A percentile compares a stretch with the other conserved stretches of the same genome.
Conservation (phyloP, 2,797 vertebrate species). For the Microctenopoma lineatum region DNA sequence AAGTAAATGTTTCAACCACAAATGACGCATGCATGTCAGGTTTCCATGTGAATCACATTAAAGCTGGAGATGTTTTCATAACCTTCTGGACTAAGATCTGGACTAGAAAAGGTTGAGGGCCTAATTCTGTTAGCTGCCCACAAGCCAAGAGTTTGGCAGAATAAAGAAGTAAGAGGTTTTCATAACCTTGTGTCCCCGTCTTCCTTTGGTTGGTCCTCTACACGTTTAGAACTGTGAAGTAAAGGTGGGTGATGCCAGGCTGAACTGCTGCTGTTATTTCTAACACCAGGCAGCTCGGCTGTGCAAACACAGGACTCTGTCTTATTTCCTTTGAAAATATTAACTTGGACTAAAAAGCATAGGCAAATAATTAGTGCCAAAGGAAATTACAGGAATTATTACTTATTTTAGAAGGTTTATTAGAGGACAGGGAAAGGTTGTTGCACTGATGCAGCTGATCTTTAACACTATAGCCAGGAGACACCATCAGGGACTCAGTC, state of each 20-base stretch:
- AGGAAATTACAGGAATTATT: slow-evolving; percentile 41
- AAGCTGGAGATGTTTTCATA: slow-evolving; percentile 44
- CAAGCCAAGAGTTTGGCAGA: slow-evolving; percentile 38
- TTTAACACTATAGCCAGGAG: neutral
- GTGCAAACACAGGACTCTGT: slow-evolving; percentile 48
- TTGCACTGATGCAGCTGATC: slow-evolving; percentile 6
- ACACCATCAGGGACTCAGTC: neutral
- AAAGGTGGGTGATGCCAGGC: slow-evolving; percentile 41
- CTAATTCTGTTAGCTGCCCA: slow-evolving; percentile 40
- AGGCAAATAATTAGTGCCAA: slow-evolving; percentile 32
- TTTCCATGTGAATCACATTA: slow-evolving; percentile 22
- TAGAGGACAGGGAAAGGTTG: neutral
- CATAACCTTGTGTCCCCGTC: slow-evolving; percentile 43
- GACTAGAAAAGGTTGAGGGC: slow-evolving; percentile 17
- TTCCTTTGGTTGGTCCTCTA: slow-evolving; percentile 32
- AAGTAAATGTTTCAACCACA: slow-evolving; percentile 17
- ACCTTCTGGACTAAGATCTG: slow-evolving; percentile 15
- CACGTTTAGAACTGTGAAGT: slow-evolving; percentile 44
- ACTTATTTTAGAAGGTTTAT: slow-evolving; percentile 18
- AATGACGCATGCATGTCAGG: slow-evolving; percentile 27
- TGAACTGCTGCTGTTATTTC: slow-evolving; percentile 45
- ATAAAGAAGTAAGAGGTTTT: slow-evolving; percentile 50
- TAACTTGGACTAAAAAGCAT: slow-evolving; percentile 29
- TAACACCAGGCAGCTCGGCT: slow-evolving; percentile 40
- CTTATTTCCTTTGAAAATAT: slow-evolving; percentile 47